These are phyloP conservation scores for Drosophila jambulina DNA, from an alignment of 1,140 invertebrate genomes.

Conservation along the genomic window DNA sequence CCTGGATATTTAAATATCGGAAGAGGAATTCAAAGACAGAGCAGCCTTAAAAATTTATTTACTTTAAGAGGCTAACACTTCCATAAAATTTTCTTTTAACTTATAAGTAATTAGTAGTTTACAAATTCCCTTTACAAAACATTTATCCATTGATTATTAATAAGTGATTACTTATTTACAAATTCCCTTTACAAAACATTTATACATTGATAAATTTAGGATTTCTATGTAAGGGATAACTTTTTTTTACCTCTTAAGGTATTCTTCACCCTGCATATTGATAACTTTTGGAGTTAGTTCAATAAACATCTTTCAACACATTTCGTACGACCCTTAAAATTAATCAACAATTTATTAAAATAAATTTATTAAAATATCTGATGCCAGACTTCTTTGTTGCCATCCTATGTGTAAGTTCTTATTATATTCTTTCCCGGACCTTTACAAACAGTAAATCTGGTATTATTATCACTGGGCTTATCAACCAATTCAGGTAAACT, in stretches of 20 bases:
- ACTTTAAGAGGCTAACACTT: neutral
- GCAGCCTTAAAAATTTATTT: neutral
- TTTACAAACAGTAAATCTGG: neutral
- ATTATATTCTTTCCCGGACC: neutral
- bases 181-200: neutral
- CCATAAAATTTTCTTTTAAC: neutral
- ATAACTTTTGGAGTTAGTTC: neutral
- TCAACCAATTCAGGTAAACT: neutral
- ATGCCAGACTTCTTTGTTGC: neutral
- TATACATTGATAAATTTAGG: neutral
- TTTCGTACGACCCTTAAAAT: neutral
- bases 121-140: too few relatives aligned
- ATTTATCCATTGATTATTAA: too few relatives aligned
- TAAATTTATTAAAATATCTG: neutral
- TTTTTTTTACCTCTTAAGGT: neutral
- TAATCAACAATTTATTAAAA: neutral
- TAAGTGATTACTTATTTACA: too few relatives aligned
- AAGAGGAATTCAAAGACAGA: neutral
- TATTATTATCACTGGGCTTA: neutral
- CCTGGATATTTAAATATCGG: slow-evolving; percentile 21
- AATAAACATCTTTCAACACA: too few relatives aligned
- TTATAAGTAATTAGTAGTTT: neutral
- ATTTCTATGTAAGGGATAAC: too few relatives aligned
- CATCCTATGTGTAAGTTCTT: neutral
- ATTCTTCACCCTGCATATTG: neutral